Base-by-base conservation (phyloP, 2,797 vertebrate species). In the Enteromius viviparus region DNA sequence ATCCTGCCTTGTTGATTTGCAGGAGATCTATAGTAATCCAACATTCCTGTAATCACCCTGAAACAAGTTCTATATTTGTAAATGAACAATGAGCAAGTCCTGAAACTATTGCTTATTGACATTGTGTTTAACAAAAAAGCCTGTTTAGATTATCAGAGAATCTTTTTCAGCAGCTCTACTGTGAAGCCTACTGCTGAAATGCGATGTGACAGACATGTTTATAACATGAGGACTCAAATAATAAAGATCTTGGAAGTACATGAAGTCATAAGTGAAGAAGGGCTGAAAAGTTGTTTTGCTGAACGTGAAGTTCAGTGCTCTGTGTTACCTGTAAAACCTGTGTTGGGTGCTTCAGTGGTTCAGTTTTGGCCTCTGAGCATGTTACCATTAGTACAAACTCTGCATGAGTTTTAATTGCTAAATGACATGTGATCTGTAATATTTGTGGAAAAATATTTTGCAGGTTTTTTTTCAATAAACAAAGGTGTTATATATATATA, bases 391-490 rank as follows among this genome's bases (percentile, higher is more conserved):
- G 83, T 34, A 53, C 64, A 62, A 78, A 69, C 81, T 82, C 76
- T 86, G 86, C 89, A 87, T 86, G 86, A 80, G 68, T 86, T 78
- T 76, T 83, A 69, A 77, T 89, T 80, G 82, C 58, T 77, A 78
- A 86, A 78, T 81, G 64, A 82, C 82, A 65, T 79, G 62, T 87
- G 87, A 85, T 85, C 78, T 85, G 85, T 88, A 84, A 84, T 85
- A 87, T 88, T 87, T 88, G 87, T 87, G 86, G 83, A 80, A 83
- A 74, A 87, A 88, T 78, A 86, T 89, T 87, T 89, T 87, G 76
- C 86, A 86, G 68, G 77, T 87, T 87, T 88, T 87, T 89, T 87
- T 87, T 75, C 83, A 88, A 87, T 87, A 88, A 86, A 89, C 81
- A 49, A 81, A 76, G 12, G 49, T 80, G 76, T 84, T 87, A 86